Conservation (phyloP, 1,140 invertebrate species). For the Drosophila kohkoa region DNA sequence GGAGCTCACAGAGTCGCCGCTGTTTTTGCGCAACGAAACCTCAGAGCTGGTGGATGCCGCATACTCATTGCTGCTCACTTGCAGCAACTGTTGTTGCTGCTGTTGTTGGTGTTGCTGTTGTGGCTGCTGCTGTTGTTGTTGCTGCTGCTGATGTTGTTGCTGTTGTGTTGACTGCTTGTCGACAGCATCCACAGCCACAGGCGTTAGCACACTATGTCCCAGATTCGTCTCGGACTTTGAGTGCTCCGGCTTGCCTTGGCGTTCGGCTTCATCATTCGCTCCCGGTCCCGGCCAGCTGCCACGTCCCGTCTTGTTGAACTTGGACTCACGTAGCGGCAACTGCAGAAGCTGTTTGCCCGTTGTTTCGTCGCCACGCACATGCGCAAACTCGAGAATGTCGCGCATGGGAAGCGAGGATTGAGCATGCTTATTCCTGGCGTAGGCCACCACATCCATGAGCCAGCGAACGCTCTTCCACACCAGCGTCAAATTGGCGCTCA, state of each 20-base stretch:
- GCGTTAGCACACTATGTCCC: conserved; percentile 85
- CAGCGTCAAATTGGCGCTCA: conserved; percentile 92
- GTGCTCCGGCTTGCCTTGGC: conserved; percentile 87
- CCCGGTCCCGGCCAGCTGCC: conserved; percentile 94
- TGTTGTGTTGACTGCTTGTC: conserved; percentile 30
- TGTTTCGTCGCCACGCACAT: conserved; percentile 40
- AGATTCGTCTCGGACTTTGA: conserved; percentile 94
- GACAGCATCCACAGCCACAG: conserved; percentile 19
- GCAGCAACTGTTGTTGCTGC: conserved; percentile 85
- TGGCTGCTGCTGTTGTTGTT: conserved; percentile 32
- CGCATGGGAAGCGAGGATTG: conserved; percentile 69
- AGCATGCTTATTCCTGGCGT: conserved; percentile 92
- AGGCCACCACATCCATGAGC: conserved; percentile 97
- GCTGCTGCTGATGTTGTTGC: conserved; percentile 35
- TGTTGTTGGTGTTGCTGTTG: conserved; percentile 64
- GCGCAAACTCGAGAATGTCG: conserved; percentile 72
- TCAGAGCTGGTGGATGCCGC: conserved; percentile 78
- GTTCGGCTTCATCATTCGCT: conserved; percentile 84
- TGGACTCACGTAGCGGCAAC: conserved; percentile 89
- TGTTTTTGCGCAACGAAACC: conserved; percentile 87
- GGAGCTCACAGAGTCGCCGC: conserved; percentile 86
- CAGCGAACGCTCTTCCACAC: conserved; percentile 97
- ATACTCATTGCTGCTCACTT: conserved; percentile 85
- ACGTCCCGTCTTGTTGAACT: conserved; percentile 90
- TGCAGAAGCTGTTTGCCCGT: conserved; percentile 87